Evolutionary conservation across 2,113 vertebrate species (phyloP).

Genomic region (Campylomormyrus tamandua): DNA sequence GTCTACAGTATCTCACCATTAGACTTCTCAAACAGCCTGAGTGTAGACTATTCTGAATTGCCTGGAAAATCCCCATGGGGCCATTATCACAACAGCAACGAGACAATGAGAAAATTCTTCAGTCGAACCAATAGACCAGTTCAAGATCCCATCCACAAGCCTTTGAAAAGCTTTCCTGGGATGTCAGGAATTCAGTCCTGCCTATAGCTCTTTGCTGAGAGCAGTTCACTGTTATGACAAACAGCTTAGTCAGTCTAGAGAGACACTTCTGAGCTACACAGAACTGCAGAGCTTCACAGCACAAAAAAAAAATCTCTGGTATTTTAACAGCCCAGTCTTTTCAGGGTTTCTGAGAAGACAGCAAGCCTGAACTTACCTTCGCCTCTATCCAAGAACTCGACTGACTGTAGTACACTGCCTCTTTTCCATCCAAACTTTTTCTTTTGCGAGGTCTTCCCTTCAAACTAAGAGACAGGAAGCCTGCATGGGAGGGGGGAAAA

Average conservation of each 20-base stretch:
- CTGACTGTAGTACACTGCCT: neutral
- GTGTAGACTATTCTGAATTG: neutral
- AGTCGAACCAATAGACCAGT: neutral
- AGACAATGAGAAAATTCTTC: neutral
- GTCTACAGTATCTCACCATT: neutral
- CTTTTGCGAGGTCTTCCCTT: slow-evolving; percentile 17
- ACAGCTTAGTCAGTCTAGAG: neutral
- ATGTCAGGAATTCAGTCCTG: neutral
- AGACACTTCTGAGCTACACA: neutral
- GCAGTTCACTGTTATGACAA: neutral
- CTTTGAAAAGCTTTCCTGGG: neutral
- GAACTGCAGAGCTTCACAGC: neutral
- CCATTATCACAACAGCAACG: neutral
- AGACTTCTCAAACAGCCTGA: neutral
- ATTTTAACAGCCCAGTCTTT: neutral
- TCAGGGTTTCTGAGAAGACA: neutral
- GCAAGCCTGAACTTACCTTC: neutral
- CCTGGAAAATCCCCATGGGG: neutral
- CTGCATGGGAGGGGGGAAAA: neutral
- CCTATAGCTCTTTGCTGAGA: neutral
- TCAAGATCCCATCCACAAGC: neutral
- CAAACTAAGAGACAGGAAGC: slow-evolving; percentile 7
- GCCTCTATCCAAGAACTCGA: slow-evolving; percentile 14
- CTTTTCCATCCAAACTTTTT: slow-evolving; percentile 11
- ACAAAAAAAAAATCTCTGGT: neutral